Evolutionary conservation across 2,888 invertebrate genomes (phyloP).

Genomic region (Teinopalpus imperialis): DNA sequence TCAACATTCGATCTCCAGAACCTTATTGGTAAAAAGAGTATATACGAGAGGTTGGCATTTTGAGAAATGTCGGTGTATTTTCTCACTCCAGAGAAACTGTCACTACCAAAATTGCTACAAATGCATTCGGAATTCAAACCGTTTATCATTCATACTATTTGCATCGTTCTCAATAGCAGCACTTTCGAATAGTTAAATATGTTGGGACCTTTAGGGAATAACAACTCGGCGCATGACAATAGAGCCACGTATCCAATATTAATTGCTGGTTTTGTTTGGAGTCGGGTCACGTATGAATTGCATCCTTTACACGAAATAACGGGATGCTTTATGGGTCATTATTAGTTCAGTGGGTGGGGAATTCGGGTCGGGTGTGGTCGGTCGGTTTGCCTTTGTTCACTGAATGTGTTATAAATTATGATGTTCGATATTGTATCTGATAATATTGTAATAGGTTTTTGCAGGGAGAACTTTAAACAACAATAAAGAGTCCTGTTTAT

Average conservation of each 20-base stretch:
- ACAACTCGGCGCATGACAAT: constrained; percentile 32
- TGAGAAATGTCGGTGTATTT: too few relatives aligned
- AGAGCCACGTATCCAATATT: constrained; percentile 36
- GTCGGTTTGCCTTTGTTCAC: constrained; percentile 8
- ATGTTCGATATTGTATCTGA: too few relatives aligned
- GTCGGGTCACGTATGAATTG: constrained; percentile 38
- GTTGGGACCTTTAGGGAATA: constrained; percentile 38
- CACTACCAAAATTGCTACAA: background rate
- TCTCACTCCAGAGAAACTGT: too few relatives aligned
- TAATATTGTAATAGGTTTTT: background rate
- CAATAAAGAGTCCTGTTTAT: too few relatives aligned
- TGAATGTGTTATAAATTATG: background rate
- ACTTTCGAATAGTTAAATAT: constrained; percentile 42
- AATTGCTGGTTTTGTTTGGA: constrained; percentile 30
- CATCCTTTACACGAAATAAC: constrained; percentile 45
- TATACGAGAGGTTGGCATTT: too few relatives aligned
- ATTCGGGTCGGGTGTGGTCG: constrained; percentile 32
- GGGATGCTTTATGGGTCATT: constrained; percentile 38
- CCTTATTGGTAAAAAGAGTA: too few relatives aligned
- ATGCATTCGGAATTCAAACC: background rate
- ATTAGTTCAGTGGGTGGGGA: constrained; percentile 35
- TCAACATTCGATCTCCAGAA: too few relatives aligned
- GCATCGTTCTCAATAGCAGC: constrained; percentile 35
- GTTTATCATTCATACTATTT: constrained; percentile 28
- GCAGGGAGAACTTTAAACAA: too few relatives aligned